Evolutionary conservation across 2,113 vertebrate genomes (phyloP), one percentile per base, ranked within the genome.

Genomic region (Onychostruthus taczanowskii): DNA sequence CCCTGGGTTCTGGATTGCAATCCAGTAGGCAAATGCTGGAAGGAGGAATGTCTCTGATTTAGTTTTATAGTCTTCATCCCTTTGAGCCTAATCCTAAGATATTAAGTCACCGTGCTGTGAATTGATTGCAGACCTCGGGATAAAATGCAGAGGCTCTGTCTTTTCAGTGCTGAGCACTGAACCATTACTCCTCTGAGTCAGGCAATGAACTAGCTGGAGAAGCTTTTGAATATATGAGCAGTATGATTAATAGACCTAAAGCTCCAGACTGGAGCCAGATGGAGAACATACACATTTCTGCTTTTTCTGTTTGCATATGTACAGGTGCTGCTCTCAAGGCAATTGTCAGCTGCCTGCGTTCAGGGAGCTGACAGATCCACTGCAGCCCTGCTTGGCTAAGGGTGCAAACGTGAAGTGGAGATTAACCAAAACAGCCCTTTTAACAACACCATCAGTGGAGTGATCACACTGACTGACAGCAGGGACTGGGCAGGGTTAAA

Each of bases 191-290:
- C 61, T 89, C 76, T 88, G 88, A 67, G 72, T 75, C 72, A 92
- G 56, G 56, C 56, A 93, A 41, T 46, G 83, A 93, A 84, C 69
- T 92, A 72, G 39, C 20, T 70, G 67, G 52, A 93, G 94, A 95
- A 94, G 37, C 61, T 68, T 93, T 84, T 72, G 75, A 78, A 68
- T 31, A n/a, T 35, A 47, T 64, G 47, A 88, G 52, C 16, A 59
- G 35, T 35, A 44, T 86, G 90, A 95, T 92, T 96, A 96, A 94
- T 72, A 93, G 59, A 90, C 56, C 41, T 64, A 68, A 89, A 89
- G 37, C 56, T 87, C 56, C 56, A 89, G 21, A 49, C 70, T 84
- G 72, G n/a, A 93, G 61, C 31, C 90, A 86, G 72, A 75, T 43
- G 73, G 79, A 90, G 79, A 88, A 68, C 13, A 35, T 24, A 46